Base-by-base conservation (phyloP, 2,797 vertebrate genomes). In the Crypturellus tataupa region DNA sequence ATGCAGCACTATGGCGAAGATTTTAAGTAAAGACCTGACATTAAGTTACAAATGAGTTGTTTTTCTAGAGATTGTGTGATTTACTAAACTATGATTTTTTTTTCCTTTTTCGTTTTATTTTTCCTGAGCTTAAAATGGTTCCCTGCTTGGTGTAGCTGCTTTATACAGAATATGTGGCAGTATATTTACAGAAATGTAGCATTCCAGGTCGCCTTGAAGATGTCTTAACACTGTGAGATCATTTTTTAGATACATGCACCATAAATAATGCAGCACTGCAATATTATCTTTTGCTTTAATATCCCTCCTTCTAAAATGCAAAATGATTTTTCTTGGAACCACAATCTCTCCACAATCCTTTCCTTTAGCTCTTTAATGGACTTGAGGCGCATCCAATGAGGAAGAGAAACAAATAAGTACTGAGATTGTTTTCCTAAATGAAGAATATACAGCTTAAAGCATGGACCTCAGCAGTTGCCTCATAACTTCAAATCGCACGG, bases 241-340 rank as follows among this genome's bases (percentile, higher is more conserved):
- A 47, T 68, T 94, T 87, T 80, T 58, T 87, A 87, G 53, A 53
- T 80, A 65, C 29, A 75, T 37, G 21, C 49, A 85, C 20, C 23
- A 83, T 64, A 80, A 91, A 80, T 91, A 92, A 92, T 69, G n/a
- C 62, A 93, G 68, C 10, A 49, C 4, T 49, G 42, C 37, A 62
- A 8, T 49, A 93, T 40, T 64, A 68, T 42, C 59, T 92, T 83
- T 47, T 55, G 29, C 37, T 80, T 35, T 31, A 82, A 87, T 56
- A 67, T 13, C 76, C 12, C 44, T 65, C 37, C 72, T 70, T 7
- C 63, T 37, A 91, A 80, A 83, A 86, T 19, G 46, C 58, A 49
- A 58, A 77, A 53, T 5, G 5, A 65, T 90, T 92, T 79, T 69
- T 33, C 67, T 62, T 65, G 11, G 24, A 88, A 58, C 39, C 17